These are phyloP conservation scores for Leptocoma aspasia DNA, from an alignment of 2,113 vertebrate species.

Conservation along the genomic window DNA sequence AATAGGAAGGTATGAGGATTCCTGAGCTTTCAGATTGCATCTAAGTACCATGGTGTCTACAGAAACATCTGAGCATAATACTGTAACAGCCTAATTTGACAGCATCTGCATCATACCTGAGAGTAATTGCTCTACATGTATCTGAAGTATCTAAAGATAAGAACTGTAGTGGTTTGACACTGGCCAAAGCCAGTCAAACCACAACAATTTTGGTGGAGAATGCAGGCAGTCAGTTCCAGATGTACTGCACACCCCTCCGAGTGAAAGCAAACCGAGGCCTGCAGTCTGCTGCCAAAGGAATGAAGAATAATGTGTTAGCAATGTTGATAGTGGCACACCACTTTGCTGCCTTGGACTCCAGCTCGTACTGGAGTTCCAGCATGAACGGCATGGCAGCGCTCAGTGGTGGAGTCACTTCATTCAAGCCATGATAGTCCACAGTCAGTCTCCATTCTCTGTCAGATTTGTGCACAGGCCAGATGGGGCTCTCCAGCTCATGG, in stretches of 20 bases:
- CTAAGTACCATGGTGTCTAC: neutral
- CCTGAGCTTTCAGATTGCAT: neutral
- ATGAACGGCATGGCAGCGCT: accelerated
- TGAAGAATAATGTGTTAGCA: neutral
- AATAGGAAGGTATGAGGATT: neutral
- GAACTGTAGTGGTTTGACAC: neutral
- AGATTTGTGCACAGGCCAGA: accelerated
- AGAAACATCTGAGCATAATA: neutral
- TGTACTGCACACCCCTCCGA: accelerated
- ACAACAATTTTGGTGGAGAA: neutral
- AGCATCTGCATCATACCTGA: neutral
- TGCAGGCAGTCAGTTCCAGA: neutral
- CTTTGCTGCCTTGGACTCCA: neutral
- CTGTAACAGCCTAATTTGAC: neutral
- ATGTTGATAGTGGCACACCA: neutral
- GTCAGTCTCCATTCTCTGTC: neutral
- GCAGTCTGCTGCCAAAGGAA: neutral
- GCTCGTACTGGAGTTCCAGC: neutral
- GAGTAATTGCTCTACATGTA: neutral
- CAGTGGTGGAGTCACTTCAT: neutral
- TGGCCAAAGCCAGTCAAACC: neutral
- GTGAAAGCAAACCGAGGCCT: neutral
- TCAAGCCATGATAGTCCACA: accelerated
- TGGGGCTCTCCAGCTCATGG: too few relatives aligned
- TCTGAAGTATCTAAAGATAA: neutral